These are phyloP conservation scores for Cinara cedri DNA, from an alignment of 2,888 invertebrate genomes.

Conservation along the genomic window DNA sequence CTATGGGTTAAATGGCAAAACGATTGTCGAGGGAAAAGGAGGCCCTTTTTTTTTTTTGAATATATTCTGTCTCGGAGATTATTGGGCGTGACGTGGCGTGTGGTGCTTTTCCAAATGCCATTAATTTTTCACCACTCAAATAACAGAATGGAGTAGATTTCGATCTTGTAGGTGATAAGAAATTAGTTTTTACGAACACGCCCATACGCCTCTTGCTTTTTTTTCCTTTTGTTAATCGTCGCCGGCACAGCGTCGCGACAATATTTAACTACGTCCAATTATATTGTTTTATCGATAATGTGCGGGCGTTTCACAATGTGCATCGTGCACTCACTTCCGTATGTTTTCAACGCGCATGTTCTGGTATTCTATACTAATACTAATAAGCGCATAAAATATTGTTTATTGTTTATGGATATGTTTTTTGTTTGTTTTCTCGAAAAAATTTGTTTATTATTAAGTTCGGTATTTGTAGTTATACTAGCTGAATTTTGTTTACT, in stretches of 20 bases:
- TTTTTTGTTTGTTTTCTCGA: too few relatives aligned
- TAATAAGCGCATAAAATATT: too few relatives aligned
- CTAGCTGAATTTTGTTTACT: too few relatives aligned
- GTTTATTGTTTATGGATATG: too few relatives aligned
- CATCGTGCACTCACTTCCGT: background rate
- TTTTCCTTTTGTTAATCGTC: background rate
- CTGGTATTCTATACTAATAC: too few relatives aligned
- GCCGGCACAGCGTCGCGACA: constrained; percentile 7
- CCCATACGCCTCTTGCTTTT: constrained; percentile 3
- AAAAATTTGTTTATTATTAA: too few relatives aligned
- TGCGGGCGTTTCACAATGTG: background rate
- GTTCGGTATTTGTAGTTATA: too few relatives aligned
- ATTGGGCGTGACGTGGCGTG: constrained; percentile 20
- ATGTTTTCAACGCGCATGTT: background rate
- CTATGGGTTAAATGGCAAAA: too few relatives aligned
- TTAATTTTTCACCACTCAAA: constrained; percentile 23
- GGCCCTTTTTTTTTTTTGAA: too few relatives aligned
- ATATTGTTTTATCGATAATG: background rate
- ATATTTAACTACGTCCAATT: constrained; percentile 26
- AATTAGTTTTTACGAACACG: constrained; percentile 18
- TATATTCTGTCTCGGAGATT: constrained; percentile 1
- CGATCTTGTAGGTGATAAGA: constrained; percentile 45
- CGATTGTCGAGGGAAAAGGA: too few relatives aligned
- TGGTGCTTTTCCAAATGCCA: constrained; percentile 12
- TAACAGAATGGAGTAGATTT: background rate